Percentiles rank a stretch among this genome's conserved stretches.
Conservation (phyloP, 2,888 invertebrate genomes). For the Limnephilus rhombicus region DNA sequence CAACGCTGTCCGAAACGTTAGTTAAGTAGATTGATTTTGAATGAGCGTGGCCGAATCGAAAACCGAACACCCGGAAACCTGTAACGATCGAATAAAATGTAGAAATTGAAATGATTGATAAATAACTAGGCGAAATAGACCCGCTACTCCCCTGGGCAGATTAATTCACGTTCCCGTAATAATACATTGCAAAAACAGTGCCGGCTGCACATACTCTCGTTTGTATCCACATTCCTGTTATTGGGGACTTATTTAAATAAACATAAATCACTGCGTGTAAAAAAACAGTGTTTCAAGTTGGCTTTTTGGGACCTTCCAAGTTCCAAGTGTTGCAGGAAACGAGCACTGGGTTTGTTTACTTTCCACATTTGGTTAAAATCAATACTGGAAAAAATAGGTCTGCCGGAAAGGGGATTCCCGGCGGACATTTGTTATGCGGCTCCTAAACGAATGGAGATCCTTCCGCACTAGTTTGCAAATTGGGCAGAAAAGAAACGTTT, state of each 20-base stretch:
- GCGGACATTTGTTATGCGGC: slow-evolving; percentile 6
- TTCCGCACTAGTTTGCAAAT: slow-evolving; percentile 6
- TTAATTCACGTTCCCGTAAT: background rate
- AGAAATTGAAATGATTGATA: too few relatives aligned
- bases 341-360: background rate
- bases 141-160: background rate
- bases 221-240: background rate
- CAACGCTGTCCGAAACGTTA: too few relatives aligned
- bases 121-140: background rate
- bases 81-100: too few relatives aligned
- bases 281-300: slow-evolving; percentile 4
- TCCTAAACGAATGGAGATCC: background rate
- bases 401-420: slow-evolving; percentile 23
- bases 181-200: background rate
- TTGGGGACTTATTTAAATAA: slow-evolving; percentile 18
- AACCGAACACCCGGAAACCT: too few relatives aligned
- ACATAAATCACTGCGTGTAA: background rate
- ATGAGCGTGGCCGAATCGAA: too few relatives aligned
- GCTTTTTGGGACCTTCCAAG: background rate
- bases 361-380: slow-evolving; percentile 39
- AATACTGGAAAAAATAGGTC: slow-evolving; percentile 32
- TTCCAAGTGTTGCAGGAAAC: slow-evolving; percentile 11
- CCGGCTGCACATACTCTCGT: slow-evolving; percentile 1
- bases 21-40: too few relatives aligned
- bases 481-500: background rate